Conservation (phyloP, 2,888 invertebrate genomes). For the Nezara viridula region DNA sequence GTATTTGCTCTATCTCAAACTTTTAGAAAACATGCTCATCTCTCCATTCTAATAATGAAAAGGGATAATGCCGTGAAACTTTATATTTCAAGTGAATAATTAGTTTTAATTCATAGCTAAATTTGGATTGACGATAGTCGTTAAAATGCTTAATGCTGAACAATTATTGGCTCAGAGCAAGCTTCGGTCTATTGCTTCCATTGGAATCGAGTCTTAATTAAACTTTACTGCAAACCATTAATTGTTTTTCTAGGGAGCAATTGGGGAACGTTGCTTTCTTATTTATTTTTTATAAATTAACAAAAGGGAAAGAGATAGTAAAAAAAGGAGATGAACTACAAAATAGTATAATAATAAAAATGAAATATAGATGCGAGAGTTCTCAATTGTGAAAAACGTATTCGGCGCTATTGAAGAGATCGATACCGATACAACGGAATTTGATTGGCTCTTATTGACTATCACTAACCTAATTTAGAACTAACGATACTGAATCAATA, state of each 20-base stretch:
- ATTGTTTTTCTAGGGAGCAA: neutral
- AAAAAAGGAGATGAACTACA: neutral
- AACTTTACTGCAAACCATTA: constrained; percentile 3
- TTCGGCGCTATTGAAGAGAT: neutral
- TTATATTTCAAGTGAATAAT: neutral
- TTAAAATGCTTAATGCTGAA: neutral
- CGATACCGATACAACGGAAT: neutral
- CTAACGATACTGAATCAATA: no score
- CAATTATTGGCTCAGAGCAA: neutral
- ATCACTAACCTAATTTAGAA: neutral
- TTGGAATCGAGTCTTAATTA: neutral
- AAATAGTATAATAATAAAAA: neutral
- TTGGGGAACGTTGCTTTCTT: neutral
- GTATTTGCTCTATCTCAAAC: neutral
- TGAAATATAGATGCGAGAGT: neutral
- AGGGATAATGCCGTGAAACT: neutral
- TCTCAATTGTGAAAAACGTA: neutral
- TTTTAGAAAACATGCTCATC: neutral
- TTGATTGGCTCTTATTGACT: neutral
- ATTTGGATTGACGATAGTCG: neutral
- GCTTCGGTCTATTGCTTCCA: neutral
- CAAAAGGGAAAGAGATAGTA: neutral
- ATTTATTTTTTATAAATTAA: no score
- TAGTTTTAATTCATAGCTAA: neutral
- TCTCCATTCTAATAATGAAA: neutral